A percentile compares a stretch with the other conserved stretches of the same genome.
Evolutionary conservation across 2,888 invertebrate species (phyloP).

Genomic region (Cecidostiba fungosa): DNA sequence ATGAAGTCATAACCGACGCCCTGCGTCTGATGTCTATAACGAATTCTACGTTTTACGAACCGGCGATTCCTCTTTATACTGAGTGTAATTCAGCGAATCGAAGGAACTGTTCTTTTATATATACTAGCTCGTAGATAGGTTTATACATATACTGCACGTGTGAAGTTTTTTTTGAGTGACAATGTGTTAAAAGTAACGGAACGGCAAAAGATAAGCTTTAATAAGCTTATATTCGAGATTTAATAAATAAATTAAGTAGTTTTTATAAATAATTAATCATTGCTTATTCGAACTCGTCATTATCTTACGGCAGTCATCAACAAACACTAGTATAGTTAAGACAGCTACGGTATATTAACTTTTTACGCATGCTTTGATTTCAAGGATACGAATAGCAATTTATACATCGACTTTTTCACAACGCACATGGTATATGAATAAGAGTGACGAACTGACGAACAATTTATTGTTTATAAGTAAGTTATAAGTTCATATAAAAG

Average conservation of each 20-base stretch:
- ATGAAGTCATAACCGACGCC: constrained; percentile 31
- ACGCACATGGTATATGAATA: too few relatives aligned
- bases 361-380: neutral
- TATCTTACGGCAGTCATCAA: neutral
- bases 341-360: neutral
- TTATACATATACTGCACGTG: too few relatives aligned
- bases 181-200: neutral
- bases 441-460: too few relatives aligned
- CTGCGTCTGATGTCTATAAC: neutral
- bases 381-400: neutral
- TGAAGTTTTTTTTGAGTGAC: neutral
- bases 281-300: neutral
- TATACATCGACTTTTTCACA: neutral
- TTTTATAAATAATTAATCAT: neutral
- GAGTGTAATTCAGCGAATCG: neutral
- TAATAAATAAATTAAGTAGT: too few relatives aligned
- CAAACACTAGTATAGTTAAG: neutral
- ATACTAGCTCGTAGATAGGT: too few relatives aligned
- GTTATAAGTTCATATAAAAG: too few relatives aligned
- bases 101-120: too few relatives aligned
- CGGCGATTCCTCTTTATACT: neutral
- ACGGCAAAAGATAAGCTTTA: too few relatives aligned
- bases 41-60: neutral
- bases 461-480: too few relatives aligned
- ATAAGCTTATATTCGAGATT: too few relatives aligned